Evolutionary conservation across 2,888 invertebrate genomes (phyloP).

Genomic region (Eueremaeus valkanovi): DNA sequence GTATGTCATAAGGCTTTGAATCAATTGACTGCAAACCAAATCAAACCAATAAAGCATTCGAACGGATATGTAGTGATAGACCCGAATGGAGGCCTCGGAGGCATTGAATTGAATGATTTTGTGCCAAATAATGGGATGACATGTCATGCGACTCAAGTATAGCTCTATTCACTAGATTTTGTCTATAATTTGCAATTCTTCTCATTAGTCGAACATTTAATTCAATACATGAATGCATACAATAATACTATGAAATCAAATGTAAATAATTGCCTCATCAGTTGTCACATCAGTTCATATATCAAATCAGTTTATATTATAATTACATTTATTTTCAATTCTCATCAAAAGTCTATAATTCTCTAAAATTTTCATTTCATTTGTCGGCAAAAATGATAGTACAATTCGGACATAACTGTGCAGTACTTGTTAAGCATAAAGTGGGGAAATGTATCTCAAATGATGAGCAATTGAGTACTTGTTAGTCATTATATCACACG

Average conservation of each 20-base stretch:
- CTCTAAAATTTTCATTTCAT: neutral
- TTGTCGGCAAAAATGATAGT: slow-evolving; percentile 20
- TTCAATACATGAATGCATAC: too few species aligned
- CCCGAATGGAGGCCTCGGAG: neutral
- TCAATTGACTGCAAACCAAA: neutral
- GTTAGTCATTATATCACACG: neutral
- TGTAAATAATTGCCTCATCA: neutral
- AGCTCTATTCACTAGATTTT: neutral
- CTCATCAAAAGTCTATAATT: neutral
- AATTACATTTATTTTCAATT: neutral
- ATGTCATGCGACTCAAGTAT: slow-evolving; percentile 25
- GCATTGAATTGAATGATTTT: slow-evolving; percentile 15
- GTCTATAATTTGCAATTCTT: neutral
- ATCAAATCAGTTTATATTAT: neutral
- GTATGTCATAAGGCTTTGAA: neutral
- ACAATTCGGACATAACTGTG: neutral
- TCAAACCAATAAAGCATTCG: slow-evolving; percentile 7
- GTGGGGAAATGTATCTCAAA: neutral
- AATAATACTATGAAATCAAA: neutral
- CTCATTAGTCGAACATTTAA: neutral
- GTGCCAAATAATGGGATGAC: slow-evolving; percentile 6
- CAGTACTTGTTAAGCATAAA: neutral
- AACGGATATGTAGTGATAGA: slow-evolving; percentile 24
- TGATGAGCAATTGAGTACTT: slow-evolving; percentile 2
- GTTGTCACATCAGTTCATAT: neutral